Conservation (phyloP, 2,797 vertebrate genomes). For the Microctenopoma stevenorrisi region DNA sequence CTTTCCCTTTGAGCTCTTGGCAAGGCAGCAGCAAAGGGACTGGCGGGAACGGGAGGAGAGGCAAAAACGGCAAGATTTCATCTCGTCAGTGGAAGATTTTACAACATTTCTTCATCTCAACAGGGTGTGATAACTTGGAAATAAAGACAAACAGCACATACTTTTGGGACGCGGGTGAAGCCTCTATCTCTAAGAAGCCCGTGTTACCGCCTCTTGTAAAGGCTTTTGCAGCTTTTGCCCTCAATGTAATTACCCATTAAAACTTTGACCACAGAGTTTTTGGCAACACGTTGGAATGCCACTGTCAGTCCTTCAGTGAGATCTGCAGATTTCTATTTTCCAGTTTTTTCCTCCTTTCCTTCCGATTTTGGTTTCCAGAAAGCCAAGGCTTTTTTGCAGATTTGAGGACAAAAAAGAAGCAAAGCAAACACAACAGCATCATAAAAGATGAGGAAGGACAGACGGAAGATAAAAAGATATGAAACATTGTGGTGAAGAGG, state of each 20-base stretch:
- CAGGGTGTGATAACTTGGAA: slow-evolving; percentile 45
- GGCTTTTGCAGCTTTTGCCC: slow-evolving; percentile 48
- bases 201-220: slow-evolving; percentile 33
- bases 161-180: slow-evolving; percentile 15
- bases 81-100: slow-evolving; percentile 47
- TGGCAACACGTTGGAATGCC: slow-evolving; percentile 52
- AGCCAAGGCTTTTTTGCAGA: slow-evolving; percentile 19
- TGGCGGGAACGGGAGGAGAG: slow-evolving; percentile 41
- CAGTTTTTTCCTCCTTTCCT: slow-evolving; percentile 34
- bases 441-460: slow-evolving; percentile 2
- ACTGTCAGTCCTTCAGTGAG: slow-evolving; percentile 53
- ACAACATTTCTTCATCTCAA: slow-evolving; percentile 40
- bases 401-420: slow-evolving; percentile 15
- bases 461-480: neutral
- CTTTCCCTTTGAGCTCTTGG: slow-evolving; percentile 34
- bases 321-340: slow-evolving; percentile 61
- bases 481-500: neutral
- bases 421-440: slow-evolving; percentile 1
- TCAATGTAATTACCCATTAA: slow-evolving; percentile 69
- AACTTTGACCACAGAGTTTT: slow-evolving; percentile 44
- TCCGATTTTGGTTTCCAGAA: slow-evolving; percentile 43
- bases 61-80: slow-evolving; percentile 46
- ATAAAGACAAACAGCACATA: slow-evolving; percentile 36
- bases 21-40: slow-evolving; percentile 26
- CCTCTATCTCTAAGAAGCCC: slow-evolving; percentile 16